Evolutionary conservation across 2,113 vertebrate species (phyloP).

Genomic region (Sterna hirundo): DNA sequence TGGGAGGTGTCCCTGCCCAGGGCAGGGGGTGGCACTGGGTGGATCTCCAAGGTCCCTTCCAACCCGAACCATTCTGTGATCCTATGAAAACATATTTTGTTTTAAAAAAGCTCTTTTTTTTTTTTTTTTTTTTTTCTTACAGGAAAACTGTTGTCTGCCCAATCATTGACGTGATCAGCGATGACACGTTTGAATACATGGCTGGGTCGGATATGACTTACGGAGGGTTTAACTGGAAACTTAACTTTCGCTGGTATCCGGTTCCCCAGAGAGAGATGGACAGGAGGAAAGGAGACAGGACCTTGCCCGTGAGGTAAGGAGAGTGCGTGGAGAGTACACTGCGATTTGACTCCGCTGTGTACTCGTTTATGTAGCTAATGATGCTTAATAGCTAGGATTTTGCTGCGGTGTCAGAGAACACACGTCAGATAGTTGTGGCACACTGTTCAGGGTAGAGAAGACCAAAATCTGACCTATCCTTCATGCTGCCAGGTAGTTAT

Average conservation of each 20-base stretch:
- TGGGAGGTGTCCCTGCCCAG: background rate
- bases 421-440: fast-evolving
- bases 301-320: slow-evolving; percentile 90
- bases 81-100: background rate
- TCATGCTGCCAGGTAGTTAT: fast-evolving
- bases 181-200: slow-evolving; percentile 98
- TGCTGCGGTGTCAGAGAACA: background rate
- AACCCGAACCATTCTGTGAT: background rate
- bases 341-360: fast-evolving
- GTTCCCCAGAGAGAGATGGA: slow-evolving; percentile 98
- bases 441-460: background rate
- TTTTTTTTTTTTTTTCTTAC: background rate
- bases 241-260: slow-evolving; percentile 98
- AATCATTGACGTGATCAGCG: slow-evolving; percentile 98
- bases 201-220: slow-evolving; percentile 99
- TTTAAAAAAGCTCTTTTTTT: background rate
- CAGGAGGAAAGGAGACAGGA: slow-evolving; percentile 94
- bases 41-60: background rate
- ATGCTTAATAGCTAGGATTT: background rate
- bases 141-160: slow-evolving; percentile 95
- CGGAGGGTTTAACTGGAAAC: slow-evolving; percentile 97
- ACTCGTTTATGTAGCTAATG: background rate
- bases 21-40: background rate
- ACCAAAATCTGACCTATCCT: background rate
- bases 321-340: fast-evolving